A percentile compares a stretch with the other conserved stretches of the same genome.
Conservation (phyloP, 1,140 invertebrate species). For the Cydia strobilella region DNA sequence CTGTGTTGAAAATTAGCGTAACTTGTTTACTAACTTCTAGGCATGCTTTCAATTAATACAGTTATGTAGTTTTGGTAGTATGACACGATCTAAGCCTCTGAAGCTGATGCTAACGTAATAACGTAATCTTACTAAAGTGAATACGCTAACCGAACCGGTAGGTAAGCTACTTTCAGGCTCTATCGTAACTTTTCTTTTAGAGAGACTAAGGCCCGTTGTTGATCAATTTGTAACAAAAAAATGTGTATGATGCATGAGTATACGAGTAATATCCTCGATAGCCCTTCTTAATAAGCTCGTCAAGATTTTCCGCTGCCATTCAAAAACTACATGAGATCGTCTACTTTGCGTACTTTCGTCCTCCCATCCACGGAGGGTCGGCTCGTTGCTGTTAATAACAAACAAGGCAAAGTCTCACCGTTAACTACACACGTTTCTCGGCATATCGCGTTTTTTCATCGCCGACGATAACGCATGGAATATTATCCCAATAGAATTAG, state of each 20-base stretch:
- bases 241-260: no score
- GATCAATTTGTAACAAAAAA: no score
- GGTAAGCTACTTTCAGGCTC: not conserved
- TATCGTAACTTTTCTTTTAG: not conserved
- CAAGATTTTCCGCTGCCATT: not conserved
- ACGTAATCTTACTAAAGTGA: not conserved
- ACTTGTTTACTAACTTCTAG: no score
- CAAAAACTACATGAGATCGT: not conserved
- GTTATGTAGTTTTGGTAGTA: not conserved
- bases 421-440: constrained; percentile 61
- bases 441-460: constrained; percentile 42
- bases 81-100: not conserved
- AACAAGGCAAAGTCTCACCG: constrained; percentile 67
- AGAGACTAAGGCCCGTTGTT: no score
- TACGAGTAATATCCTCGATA: no score
- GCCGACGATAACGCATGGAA: constrained; percentile 41
- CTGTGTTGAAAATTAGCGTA: no score
- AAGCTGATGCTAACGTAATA: no score
- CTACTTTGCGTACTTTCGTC: constrained; percentile 41
- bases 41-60: not conserved
- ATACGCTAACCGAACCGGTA: not conserved
- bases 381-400: constrained; percentile 70
- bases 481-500: not conserved
- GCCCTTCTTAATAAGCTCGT: no score
- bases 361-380: constrained; percentile 35